A percentile compares a stretch with the other conserved stretches of the same genome.
Conservation (phyloP, 2,113 vertebrate genomes). For the Platysternon megacephalum region DNA sequence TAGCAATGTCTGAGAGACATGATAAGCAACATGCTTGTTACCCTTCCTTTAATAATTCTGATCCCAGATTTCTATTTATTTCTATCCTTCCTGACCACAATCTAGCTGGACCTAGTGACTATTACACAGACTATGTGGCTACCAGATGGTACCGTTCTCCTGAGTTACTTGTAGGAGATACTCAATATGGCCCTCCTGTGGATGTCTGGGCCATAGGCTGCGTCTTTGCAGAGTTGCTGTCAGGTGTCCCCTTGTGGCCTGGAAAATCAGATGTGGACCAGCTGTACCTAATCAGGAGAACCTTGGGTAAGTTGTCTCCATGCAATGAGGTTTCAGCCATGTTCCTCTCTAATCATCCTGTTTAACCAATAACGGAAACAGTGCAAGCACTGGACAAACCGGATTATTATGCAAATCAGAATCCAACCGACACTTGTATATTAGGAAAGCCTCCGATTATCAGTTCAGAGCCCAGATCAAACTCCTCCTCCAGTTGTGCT, state of each 20-base stretch:
- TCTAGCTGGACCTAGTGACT: slow-evolving; percentile 91
- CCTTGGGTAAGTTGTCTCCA: slow-evolving; percentile 82
- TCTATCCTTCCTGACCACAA: background rate
- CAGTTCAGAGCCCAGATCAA: background rate
- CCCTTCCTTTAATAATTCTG: background rate
- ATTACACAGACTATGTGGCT: slow-evolving; percentile 96
- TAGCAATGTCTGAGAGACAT: background rate
- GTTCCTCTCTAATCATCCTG: too few species aligned
- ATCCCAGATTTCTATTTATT: background rate
- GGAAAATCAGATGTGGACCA: slow-evolving; percentile 96
- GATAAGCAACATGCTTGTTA: background rate
- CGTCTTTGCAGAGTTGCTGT: slow-evolving; percentile 93
- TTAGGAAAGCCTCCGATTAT: background rate
- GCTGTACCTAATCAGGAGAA: slow-evolving; percentile 92
- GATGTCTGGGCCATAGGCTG: slow-evolving; percentile 97
- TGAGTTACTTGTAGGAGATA: slow-evolving; percentile 93
- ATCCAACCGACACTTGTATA: background rate
- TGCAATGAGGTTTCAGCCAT: background rate
- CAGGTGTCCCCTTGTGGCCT: slow-evolving; percentile 91
- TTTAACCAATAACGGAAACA: background rate
- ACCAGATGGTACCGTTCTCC: slow-evolving; percentile 96
- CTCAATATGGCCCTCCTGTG: slow-evolving; percentile 91
- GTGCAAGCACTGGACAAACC: background rate
- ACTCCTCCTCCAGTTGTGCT: too few species aligned
- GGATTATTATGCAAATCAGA: background rate